These are phyloP conservation scores for Nipponia nippon DNA, from an alignment of 2,113 vertebrate species.

Conservation along the genomic window DNA sequence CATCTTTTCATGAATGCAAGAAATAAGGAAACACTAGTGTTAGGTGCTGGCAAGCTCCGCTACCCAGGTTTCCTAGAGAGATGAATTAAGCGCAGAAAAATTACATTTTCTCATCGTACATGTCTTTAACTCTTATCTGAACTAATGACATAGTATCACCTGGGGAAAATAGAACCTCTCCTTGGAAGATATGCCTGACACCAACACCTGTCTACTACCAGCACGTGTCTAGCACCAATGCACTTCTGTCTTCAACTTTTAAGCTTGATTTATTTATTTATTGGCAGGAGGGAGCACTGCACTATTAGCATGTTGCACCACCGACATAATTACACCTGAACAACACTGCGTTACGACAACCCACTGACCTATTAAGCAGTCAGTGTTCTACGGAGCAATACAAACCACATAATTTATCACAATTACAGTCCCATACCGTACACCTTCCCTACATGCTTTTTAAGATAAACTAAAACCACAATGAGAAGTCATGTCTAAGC, in stretches of 20 bases:
- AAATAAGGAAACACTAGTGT: not conserved
- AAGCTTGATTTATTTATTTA: not conserved
- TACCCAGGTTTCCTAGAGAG: not conserved
- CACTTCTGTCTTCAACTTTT: not conserved
- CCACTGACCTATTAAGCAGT: not conserved
- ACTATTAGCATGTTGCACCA: not conserved
- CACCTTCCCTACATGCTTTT: not conserved
- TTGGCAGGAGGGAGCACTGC: not conserved
- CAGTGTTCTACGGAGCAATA: not conserved
- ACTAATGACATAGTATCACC: not conserved
- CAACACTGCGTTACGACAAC: not conserved
- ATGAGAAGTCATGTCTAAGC: not conserved
- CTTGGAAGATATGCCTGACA: not conserved
- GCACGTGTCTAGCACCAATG: rapidly evolving
- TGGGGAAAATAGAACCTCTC: not conserved
- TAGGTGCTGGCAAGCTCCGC: not conserved
- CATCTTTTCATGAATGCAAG: not conserved
- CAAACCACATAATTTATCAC: not conserved
- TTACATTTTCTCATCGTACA: not conserved
- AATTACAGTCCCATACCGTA: not conserved
- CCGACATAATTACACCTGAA: not conserved
- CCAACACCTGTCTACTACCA: not conserved
- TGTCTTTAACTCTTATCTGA: not conserved
- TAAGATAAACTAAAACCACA: not conserved
- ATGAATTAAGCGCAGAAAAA: not conserved